Percentiles rank a stretch among this genome's conserved stretches.
Conservation (phyloP, 2,888 invertebrate species). For the Dorcus hopei region DNA sequence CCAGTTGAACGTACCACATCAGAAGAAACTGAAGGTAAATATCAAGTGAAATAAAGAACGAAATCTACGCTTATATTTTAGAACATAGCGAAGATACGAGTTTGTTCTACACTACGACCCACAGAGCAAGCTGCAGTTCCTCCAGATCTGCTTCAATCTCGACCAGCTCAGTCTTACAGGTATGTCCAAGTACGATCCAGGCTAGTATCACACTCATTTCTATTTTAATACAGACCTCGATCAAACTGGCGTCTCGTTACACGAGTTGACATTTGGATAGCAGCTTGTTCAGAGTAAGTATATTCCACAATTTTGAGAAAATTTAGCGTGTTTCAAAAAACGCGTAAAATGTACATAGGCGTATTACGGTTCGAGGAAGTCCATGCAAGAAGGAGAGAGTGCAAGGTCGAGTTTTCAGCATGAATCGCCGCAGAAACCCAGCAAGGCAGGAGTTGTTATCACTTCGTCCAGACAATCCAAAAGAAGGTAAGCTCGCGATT, state of each 20-base stretch:
- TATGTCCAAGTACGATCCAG: conserved; percentile 18
- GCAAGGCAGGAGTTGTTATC: conserved; percentile 85
- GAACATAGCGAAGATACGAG: conserved; percentile 33
- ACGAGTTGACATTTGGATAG: too few species aligned
- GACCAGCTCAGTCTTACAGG: conserved; percentile 40
- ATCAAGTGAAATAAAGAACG: not conserved
- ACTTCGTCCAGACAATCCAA: conserved; percentile 87
- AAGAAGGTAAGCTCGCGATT: conserved; percentile 60
- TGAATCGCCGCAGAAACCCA: conserved; percentile 58
- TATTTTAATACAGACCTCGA: too few species aligned
- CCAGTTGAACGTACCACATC: conserved; percentile 27
- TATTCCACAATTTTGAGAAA: too few species aligned
- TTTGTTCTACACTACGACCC: conserved; percentile 33
- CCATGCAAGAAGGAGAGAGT: conserved; percentile 52
- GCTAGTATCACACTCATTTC: not conserved
- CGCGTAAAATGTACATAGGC: conserved; percentile 45
- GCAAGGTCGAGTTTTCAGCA: conserved; percentile 62
- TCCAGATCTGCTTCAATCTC: conserved; percentile 45
- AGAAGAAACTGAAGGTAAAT: not conserved
- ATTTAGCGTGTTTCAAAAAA: too few species aligned
- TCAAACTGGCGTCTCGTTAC: too few species aligned
- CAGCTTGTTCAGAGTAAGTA: too few species aligned
- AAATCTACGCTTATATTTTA: conserved; percentile 15
- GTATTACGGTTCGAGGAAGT: conserved; percentile 51
- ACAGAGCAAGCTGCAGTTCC: conserved; percentile 42